Base-by-base conservation (phyloP, 2,113 vertebrate genomes). In the Nesoenas mayeri region DNA sequence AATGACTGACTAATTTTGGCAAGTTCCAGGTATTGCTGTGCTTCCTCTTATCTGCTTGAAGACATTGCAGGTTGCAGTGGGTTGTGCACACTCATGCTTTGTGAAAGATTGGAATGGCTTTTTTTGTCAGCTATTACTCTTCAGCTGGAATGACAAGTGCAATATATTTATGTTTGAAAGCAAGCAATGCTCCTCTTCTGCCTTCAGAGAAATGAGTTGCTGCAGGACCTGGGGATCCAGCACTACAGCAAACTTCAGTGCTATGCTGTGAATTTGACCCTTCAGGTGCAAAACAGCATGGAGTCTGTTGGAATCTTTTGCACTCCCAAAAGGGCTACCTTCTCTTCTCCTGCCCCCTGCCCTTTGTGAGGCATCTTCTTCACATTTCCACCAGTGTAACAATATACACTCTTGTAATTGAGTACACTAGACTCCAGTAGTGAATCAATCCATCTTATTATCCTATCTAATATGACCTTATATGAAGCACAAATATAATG, bases 21-120 rank as follows among this genome's bases (percentile, higher is more conserved):
- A 97, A 93, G 56, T 78, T 50, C 54, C 80, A 92, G 77, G 83
- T 36, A 84, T 88, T 79, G 24, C 11, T 65, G 36, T 78, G 25
- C 7, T 84, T 91, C 85, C 69, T 9, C 1, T 69, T 3, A 8
- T 22, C 62, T 89, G 78, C 78, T 34, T 81, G 34, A 89, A 84
- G 18, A 26, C 18, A 31, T 14, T 72, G 34, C 31, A 75, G 40
- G 40, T 21, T 70, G 36, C 69, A 56, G 8, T 3, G 15, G 40
- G 29, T 31, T 74, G 12, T 56, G 61, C 24, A 62, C 22, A 11
- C 9, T n/a, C 5, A 2, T 58, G 25, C 21, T 21, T 74, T 56
- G 48, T 2, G 4, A 48, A 61, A 19, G 12, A 24, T 12, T n/a
- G 16, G 8, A 61, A 56, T 51, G 7, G 17, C 7, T 20, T 88